Evolutionary conservation across 2,797 vertebrate genomes (phyloP).

Genomic region (Podargus strigoides): DNA sequence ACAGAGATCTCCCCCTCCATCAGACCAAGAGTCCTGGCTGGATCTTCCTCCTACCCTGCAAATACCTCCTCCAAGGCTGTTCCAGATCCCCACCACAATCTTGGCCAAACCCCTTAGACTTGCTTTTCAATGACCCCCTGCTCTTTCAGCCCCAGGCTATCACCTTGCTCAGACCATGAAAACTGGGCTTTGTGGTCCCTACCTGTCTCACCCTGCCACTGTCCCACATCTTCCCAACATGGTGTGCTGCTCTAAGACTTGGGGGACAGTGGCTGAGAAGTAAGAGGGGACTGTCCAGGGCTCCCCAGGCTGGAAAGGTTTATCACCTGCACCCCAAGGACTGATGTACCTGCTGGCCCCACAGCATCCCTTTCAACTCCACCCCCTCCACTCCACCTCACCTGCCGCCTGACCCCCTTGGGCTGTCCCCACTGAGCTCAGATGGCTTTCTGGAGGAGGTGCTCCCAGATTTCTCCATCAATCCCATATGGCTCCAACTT

Average conservation of each 20-base stretch:
- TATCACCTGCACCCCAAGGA: background rate
- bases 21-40: background rate
- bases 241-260: background rate
- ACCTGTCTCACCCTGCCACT: background rate
- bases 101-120: background rate
- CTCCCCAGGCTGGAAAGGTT: background rate
- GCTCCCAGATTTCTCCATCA: background rate
- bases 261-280: background rate
- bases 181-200: background rate
- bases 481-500: background rate
- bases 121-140: background rate
- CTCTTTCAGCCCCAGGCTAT: background rate
- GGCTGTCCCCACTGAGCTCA: background rate
- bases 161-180: background rate
- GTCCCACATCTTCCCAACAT: background rate
- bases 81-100: background rate
- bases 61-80: background rate
- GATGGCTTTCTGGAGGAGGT: background rate
- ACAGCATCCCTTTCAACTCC: background rate
- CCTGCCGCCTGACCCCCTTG: background rate
- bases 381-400: background rate
- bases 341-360: background rate
- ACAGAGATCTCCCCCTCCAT: background rate
- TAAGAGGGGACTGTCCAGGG: background rate
- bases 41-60: background rate